A percentile compares a stretch with the other conserved stretches of the same genome.
Conservation (phyloP, 2,888 invertebrate species). For the Agrochola litura region DNA sequence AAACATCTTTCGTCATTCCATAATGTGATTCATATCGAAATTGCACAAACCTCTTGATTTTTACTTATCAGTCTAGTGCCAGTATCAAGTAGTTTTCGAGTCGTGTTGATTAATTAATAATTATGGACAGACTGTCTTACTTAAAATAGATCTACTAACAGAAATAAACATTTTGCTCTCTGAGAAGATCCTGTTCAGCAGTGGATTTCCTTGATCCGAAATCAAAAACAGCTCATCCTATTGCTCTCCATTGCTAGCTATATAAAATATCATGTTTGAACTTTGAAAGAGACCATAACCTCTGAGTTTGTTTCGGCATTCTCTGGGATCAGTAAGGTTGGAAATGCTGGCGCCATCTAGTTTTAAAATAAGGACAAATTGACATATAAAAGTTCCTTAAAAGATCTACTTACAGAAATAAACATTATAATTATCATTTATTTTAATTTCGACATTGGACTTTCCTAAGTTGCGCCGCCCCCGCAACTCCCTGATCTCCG, state of each 20-base stretch:
- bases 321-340: background rate
- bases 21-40: background rate
- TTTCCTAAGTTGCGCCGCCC: background rate
- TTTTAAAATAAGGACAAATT: background rate
- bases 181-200: background rate
- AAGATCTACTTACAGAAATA: background rate
- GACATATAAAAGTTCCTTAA: background rate
- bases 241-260: background rate
- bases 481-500: background rate
- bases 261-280: background rate
- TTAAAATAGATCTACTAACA: background rate
- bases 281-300: background rate
- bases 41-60: slow-evolving; percentile 4
- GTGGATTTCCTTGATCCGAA: background rate
- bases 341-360: background rate
- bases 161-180: background rate
- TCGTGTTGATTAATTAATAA: background rate
- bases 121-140: background rate
- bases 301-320: background rate
- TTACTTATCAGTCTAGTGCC: slow-evolving; percentile 2
- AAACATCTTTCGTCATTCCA: background rate
- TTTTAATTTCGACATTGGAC: background rate
- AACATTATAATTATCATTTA: background rate
- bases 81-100: slow-evolving; percentile 11
- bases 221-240: background rate